These are phyloP conservation scores for Rhysida immarginata DNA, from an alignment of 1,140 invertebrate genomes.

Conservation along the genomic window DNA sequence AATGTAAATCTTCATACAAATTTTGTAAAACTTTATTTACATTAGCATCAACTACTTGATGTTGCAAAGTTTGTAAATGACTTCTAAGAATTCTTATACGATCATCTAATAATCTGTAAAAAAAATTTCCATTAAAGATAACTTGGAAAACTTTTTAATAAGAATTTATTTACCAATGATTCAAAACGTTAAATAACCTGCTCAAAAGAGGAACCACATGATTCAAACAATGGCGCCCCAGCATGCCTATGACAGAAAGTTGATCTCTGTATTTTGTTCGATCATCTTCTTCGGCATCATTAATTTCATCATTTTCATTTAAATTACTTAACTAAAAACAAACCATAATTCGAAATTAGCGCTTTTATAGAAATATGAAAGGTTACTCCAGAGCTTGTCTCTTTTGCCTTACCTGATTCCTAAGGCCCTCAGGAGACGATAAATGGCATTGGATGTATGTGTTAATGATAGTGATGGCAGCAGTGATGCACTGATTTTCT, in stretches of 20 bases:
- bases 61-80: conserved; percentile 42
- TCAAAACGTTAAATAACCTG: conserved; percentile 6
- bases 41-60: conserved; percentile 37
- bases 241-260: conserved; percentile 45
- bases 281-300: conserved; percentile 53
- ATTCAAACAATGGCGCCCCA: conserved; percentile 34
- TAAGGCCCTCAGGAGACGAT: conserved; percentile 58
- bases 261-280: conserved; percentile 49
- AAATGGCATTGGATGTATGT: conserved; percentile 66
- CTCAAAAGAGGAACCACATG: conserved; percentile 40
- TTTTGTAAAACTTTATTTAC: conserved; percentile 37
- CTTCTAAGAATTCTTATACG: conserved; percentile 42
- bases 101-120: conserved; percentile 40
- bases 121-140: neutral
- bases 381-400: too few species aligned
- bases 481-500: conserved; percentile 35
- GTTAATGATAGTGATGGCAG: conserved; percentile 46
- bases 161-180: neutral
- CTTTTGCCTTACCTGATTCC: conserved; percentile 37
- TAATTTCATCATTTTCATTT: conserved; percentile 40
- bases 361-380: too few species aligned
- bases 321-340: too few species aligned
- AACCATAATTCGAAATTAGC: too few species aligned
- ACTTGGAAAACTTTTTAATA: neutral
- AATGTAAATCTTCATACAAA: conserved; percentile 74